phyloP scores from a whole-genome alignment of 2,113 vertebrate genomes.

The Pterophyllum scalare region DNA sequence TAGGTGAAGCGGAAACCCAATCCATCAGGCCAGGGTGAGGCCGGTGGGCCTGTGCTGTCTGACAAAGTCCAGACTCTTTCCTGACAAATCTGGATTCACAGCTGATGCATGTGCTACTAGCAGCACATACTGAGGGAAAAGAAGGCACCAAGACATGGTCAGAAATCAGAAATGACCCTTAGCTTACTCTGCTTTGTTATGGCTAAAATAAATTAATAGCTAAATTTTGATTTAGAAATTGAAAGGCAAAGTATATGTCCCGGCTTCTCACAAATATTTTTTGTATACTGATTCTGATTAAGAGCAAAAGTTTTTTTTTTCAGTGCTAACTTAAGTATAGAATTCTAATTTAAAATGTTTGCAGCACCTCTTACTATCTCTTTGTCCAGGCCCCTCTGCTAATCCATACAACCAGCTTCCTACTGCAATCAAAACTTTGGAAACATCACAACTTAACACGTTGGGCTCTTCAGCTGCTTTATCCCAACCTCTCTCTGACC shows the following conservation, averaged over 20 bases:
- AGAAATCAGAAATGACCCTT: background rate
- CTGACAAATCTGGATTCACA: slow-evolving; percentile 62
- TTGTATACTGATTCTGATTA: background rate
- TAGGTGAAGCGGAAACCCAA: slow-evolving; percentile 68
- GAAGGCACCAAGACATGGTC: background rate
- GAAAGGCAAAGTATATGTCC: background rate
- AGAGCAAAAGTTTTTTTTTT: background rate
- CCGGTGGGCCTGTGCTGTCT: slow-evolving; percentile 72
- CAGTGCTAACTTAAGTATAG: background rate
- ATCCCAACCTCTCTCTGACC: slow-evolving; percentile 73
- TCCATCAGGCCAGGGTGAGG: slow-evolving; percentile 69
- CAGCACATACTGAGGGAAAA: slow-evolving; percentile 26
- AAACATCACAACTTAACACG: slow-evolving; percentile 66
- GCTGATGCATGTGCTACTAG: slow-evolving; percentile 46
- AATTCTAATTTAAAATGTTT: slow-evolving; percentile 61
- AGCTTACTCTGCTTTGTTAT: slow-evolving; percentile 4
- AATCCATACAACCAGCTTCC: slow-evolving; percentile 72
- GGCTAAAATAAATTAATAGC: background rate
- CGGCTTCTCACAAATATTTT: background rate
- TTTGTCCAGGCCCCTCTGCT: slow-evolving; percentile 57
- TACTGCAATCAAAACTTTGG: slow-evolving; percentile 76
- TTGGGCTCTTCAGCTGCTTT: slow-evolving; percentile 71
- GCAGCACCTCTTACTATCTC: slow-evolving; percentile 28
- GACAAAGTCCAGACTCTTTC: slow-evolving; percentile 71
- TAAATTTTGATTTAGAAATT: background rate